Evolutionary conservation across 2,888 invertebrate species (phyloP), one percentile per base, ranked within the genome.

Genomic region (Torymus auratus): DNA sequence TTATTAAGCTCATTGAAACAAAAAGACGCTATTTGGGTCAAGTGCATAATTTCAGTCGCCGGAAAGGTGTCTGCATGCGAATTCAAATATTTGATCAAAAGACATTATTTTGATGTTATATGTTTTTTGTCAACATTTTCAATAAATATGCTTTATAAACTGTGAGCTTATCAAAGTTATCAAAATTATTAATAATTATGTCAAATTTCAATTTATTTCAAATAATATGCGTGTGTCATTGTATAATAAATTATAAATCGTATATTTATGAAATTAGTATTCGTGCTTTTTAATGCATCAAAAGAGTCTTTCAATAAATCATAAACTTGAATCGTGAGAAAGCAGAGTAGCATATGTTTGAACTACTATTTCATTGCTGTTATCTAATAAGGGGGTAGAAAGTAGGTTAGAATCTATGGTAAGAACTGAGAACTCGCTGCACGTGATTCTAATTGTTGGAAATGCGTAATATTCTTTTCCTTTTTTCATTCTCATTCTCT

Each of bases 11-110:
- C 28, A 65, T 65, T 28, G 23, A 50, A 71, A 78, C 60, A 71
- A 65, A 52, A 65, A 77, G 20, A 52, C 52, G n/a, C 3, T 65
- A 71, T 71, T 71, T 71, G 17, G 71, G 71, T 78, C 78, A 78
- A 71, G 71, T 53, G 62, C 60, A 56, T 77, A 56, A 62, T 62
- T 55, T 77, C 12, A 61, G 68, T 53, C 52, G 17, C 28, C 13
- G 14, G 10, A 68, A 55, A 52, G 23, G n/a, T 5, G 17, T 23
- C 23, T 23, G 7, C 53, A 13, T 28, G 28, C 0, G 28, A 28
- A 28, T 28, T 28, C 1, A 41, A 41, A 41, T 41, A 41, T 41
- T 41, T 41, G 41, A 41, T 41, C 5, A 41, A 41, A 41, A 41
- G 41, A 41, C 7, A 41, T 41, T 41, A 41, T 41, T 41, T 5